These are phyloP conservation scores for Corvus cornix DNA, from an alignment of 2,113 vertebrate species.

Conservation along the genomic window DNA sequence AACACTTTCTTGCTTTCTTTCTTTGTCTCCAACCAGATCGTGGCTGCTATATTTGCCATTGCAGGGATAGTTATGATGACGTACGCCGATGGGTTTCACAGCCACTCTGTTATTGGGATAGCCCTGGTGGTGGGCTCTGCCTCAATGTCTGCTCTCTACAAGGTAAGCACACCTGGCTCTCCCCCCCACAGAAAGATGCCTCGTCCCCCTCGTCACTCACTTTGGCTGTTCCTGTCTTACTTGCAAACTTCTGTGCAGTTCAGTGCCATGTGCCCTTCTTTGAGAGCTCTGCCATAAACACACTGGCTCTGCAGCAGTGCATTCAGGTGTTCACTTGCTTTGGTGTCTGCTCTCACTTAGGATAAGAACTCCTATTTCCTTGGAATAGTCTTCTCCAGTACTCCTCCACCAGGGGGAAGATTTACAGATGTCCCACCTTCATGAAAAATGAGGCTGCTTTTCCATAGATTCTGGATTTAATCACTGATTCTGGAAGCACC, in stretches of 20 bases:
- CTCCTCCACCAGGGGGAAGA: not conserved
- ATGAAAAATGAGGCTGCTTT: not conserved
- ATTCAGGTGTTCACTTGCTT: not conserved
- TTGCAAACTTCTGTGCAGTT: not conserved
- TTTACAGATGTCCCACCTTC: not conserved
- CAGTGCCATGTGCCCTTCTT: not conserved
- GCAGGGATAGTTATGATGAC: constrained; percentile 99
- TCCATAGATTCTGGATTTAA: not conserved
- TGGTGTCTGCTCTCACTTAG: not conserved
- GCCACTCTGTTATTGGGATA: constrained; percentile 94
- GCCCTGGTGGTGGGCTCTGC: constrained; percentile 94
- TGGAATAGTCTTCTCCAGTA: not conserved
- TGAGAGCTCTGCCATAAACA: not conserved
- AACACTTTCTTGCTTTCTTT: not conserved
- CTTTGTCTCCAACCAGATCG: constrained; percentile 80
- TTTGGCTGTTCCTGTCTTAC: not conserved
- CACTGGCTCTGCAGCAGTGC: not conserved
- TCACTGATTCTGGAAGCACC: not conserved
- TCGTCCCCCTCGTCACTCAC: not conserved
- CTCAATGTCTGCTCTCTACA: constrained; percentile 94
- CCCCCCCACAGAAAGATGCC: no score
- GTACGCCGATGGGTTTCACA: constrained; percentile 95
- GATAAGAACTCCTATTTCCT: not conserved
- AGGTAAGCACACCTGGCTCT: constrained; percentile 74
- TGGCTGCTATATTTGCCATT: constrained; percentile 96